These are phyloP conservation scores for Bathynomus jamesi DNA, from an alignment of 1,140 invertebrate genomes.

Conservation along the genomic window DNA sequence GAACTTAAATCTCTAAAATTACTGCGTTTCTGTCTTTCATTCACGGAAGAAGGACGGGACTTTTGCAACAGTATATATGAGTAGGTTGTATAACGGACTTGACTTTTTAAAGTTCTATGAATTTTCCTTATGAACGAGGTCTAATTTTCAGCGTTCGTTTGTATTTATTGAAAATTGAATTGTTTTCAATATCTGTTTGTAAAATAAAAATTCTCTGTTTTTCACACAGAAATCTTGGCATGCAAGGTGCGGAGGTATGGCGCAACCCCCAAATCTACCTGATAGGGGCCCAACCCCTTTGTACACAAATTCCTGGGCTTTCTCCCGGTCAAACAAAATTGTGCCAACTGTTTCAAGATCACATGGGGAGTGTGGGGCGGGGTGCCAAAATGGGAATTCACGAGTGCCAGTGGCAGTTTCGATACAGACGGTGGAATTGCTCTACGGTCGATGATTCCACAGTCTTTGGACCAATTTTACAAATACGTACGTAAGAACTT, in stretches of 20 bases:
- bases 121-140: too few species aligned
- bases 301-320: conserved; percentile 56
- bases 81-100: too few species aligned
- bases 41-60: too few species aligned
- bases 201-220: too few species aligned
- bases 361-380: conserved; percentile 46
- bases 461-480: conserved; percentile 76
- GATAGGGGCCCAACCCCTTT: conserved; percentile 49
- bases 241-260: conserved; percentile 45
- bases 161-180: too few species aligned
- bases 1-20: too few species aligned
- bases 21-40: too few species aligned
- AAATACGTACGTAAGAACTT: conserved; percentile 71
- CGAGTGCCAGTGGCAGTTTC: conserved; percentile 80
- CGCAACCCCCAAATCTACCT: conserved; percentile 48
- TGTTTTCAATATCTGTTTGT: too few species aligned
- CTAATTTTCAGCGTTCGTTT: too few species aligned
- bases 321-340: conserved; percentile 63
- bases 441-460: conserved; percentile 60
- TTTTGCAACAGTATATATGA: too few species aligned
- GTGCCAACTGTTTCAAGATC: conserved; percentile 62
- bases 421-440: conserved; percentile 83
- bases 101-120: too few species aligned
- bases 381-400: conserved; percentile 49
- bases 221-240: conserved; percentile 47